These are phyloP conservation scores for Callocephalon fimbriatum DNA, from an alignment of 2,113 vertebrate species.

Conservation along the genomic window DNA sequence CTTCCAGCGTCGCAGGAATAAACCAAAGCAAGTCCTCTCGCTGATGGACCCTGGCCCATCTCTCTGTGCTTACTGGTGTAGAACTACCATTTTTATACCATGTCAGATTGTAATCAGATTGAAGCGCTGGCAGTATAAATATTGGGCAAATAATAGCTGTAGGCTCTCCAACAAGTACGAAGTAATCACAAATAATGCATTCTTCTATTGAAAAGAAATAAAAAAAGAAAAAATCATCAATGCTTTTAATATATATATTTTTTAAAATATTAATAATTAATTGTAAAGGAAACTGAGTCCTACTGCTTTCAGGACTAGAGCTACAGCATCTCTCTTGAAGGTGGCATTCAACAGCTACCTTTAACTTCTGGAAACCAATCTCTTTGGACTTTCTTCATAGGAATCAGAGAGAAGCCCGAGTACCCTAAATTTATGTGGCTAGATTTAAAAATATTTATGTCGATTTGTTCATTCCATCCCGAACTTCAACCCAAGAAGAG, in stretches of 20 bases:
- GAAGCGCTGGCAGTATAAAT: neutral
- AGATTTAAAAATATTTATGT: neutral
- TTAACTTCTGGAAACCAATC: neutral
- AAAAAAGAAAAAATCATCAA: rapidly evolving
- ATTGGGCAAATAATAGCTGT: conserved; percentile 33
- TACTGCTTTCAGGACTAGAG: neutral
- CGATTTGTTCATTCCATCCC: neutral
- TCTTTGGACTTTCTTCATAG: neutral
- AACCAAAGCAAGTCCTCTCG: conserved; percentile 81
- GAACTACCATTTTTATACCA: conserved; percentile 81
- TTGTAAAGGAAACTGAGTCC: neutral
- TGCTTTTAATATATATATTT: neutral
- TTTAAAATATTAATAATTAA: neutral
- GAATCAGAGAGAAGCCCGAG: neutral
- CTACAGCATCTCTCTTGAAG: neutral
- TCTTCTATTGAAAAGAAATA: neutral
- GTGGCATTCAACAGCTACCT: neutral
- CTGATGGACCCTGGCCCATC: conserved; percentile 71
- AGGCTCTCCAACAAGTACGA: conserved; percentile 63
- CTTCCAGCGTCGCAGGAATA: conserved; percentile 74
- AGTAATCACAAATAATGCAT: conserved; percentile 17
- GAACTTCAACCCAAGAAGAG: neutral
- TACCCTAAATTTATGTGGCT: neutral
- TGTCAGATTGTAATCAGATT: conserved; percentile 58
- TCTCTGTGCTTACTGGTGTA: conserved; percentile 53